Percentiles rank a stretch among this genome's conserved stretches.
Evolutionary conservation across 2,888 invertebrate genomes (phyloP).

Genomic region (Busseola fusca): DNA sequence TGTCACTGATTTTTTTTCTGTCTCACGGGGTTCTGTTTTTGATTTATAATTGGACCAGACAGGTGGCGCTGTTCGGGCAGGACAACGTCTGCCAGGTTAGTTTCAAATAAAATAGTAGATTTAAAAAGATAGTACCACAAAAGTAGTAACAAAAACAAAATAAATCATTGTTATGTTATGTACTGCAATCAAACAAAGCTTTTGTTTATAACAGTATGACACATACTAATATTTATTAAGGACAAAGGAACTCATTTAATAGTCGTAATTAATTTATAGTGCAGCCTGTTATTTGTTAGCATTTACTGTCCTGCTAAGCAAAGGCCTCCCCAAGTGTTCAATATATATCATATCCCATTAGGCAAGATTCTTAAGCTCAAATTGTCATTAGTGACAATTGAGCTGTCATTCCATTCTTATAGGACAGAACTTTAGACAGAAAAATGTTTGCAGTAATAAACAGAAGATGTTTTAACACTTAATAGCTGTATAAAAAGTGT

Average conservation of each 20-base stretch:
- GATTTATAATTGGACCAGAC: not conserved
- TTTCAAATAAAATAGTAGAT: not conserved
- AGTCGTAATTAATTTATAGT: not conserved
- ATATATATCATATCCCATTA: not conserved
- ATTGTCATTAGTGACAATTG: not conserved
- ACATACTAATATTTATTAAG: conserved; percentile 28
- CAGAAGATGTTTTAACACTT: not conserved
- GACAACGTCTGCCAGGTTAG: not conserved
- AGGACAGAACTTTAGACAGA: not conserved
- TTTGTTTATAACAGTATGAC: conserved; percentile 45
- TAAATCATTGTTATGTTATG: conserved; percentile 26
- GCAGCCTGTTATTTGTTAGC: not conserved
- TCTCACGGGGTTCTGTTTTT: not conserved
- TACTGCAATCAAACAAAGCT: conserved; percentile 43
- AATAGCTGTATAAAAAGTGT: not conserved
- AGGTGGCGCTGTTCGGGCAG: not conserved
- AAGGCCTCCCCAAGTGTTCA: not conserved
- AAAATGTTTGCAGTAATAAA: not conserved
- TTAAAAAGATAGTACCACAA: not conserved
- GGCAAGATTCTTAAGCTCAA: not conserved
- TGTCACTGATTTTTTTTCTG: not conserved
- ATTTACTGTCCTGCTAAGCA: not conserved
- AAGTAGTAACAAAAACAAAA: conserved; percentile 2
- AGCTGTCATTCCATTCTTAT: not conserved
- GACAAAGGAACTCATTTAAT: conserved; percentile 46